A percentile compares a stretch with the other conserved stretches of the same genome.
Evolutionary conservation across 2,888 invertebrate genomes (phyloP).

Genomic region (Apamea anceps): DNA sequence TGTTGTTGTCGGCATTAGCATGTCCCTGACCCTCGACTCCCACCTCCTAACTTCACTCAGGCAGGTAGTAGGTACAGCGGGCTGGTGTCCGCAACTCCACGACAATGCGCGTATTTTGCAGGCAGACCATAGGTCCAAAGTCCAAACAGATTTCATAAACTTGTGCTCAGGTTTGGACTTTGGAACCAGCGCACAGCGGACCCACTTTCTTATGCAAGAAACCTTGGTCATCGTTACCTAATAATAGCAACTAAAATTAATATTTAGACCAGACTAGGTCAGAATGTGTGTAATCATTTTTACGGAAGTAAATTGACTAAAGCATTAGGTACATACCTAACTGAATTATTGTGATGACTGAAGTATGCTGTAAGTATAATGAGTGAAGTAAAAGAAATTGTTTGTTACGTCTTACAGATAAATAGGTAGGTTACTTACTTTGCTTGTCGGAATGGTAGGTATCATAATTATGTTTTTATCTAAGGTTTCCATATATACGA

Average conservation of each 20-base stretch:
- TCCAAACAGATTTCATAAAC: constrained; percentile 27
- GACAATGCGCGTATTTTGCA: too few species aligned
- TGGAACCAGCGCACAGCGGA: neutral
- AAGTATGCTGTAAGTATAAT: neutral
- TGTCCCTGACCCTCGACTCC: neutral
- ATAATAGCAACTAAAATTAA: constrained; percentile 12
- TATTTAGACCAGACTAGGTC: constrained; percentile 20
- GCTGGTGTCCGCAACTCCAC: too few species aligned
- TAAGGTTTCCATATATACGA: too few species aligned
- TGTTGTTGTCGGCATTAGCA: neutral
- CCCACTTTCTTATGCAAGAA: constrained; percentile 27
- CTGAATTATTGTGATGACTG: constrained; percentile 8
- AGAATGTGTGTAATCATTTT: constrained; percentile 1
- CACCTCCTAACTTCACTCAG: neutral
- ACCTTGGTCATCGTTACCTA: constrained; percentile 27
- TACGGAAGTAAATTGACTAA: constrained; percentile 15
- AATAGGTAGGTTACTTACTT: neutral
- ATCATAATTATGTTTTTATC: neutral
- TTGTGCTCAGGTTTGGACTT: constrained; percentile 25
- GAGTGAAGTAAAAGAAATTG: constrained; percentile 1
- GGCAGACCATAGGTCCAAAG: constrained; percentile 7
- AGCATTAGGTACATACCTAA: constrained; percentile 4
- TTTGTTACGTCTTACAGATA: constrained; percentile 15
- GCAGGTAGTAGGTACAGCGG: too few species aligned
- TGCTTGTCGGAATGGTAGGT: neutral